Evolutionary conservation across 2,888 invertebrate genomes (phyloP).

Genomic region (Acronicta leporina): DNA sequence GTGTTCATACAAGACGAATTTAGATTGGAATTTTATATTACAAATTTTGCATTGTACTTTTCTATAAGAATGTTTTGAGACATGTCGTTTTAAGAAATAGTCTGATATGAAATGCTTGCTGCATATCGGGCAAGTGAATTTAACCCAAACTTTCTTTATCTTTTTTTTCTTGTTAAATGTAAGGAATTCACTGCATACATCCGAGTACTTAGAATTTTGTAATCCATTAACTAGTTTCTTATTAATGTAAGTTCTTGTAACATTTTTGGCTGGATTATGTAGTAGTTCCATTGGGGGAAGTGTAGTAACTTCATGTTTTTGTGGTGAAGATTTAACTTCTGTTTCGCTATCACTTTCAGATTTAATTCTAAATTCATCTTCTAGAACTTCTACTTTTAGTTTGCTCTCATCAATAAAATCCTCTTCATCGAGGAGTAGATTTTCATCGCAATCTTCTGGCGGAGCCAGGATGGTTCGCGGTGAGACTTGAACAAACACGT

Average conservation of each 20-base stretch:
- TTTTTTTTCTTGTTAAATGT: conserved; percentile 75
- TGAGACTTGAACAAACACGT: conserved; percentile 77
- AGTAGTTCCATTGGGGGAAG: conserved; percentile 8
- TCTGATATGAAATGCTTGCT: conserved; percentile 79
- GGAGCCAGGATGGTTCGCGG: conserved; percentile 71
- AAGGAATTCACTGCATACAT: conserved; percentile 77
- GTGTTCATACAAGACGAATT: conserved; percentile 78
- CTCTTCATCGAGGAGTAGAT: conserved; percentile 53
- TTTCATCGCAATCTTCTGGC: conserved; percentile 61
- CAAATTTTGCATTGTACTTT: conserved; percentile 71
- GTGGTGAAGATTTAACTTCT: conserved; percentile 13
- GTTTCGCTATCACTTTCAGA: conserved; percentile 67
- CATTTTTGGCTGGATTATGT: conserved; percentile 60
- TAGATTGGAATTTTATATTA: conserved; percentile 66
- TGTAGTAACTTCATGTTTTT: background rate
- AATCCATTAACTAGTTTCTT: conserved; percentile 71
- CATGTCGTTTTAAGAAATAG: conserved; percentile 77
- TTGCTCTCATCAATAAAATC: conserved; percentile 67
- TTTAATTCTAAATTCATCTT: conserved; percentile 81
- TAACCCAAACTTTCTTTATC: conserved; percentile 52
- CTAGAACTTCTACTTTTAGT: conserved; percentile 75
- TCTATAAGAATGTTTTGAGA: conserved; percentile 69
- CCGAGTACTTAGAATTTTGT: conserved; percentile 43
- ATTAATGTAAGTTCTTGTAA: conserved; percentile 65
- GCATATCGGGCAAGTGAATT: conserved; percentile 76